Evolutionary conservation across 2,888 invertebrate genomes (phyloP).

Genomic region (Sipha maydis): DNA sequence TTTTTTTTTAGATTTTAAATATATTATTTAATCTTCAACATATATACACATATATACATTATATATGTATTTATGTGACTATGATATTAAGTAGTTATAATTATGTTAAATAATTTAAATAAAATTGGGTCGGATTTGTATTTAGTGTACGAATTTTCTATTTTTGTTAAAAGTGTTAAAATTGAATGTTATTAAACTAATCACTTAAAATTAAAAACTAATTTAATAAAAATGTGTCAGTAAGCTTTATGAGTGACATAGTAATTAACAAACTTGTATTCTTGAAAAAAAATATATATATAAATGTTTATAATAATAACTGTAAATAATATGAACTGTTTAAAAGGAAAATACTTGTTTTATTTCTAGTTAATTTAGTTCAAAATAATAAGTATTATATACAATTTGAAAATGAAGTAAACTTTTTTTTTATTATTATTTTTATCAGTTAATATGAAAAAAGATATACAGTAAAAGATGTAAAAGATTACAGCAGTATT

Average conservation of each 20-base stretch:
- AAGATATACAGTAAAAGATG: too few relatives aligned
- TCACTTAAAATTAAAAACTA: background rate
- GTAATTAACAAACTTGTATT: constrained; percentile 20
- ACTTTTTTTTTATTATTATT: background rate
- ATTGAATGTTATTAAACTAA: constrained; percentile 1
- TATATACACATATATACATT: background rate
- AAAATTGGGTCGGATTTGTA: constrained; percentile 41
- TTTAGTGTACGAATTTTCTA: constrained; percentile 34
- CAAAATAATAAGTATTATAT: background rate
- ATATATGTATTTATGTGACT: constrained; percentile 25
- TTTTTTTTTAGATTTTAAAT: constrained; percentile 22
- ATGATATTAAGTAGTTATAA: constrained; percentile 13
- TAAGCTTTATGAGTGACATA: background rate
- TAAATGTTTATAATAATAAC: background rate
- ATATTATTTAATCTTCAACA: background rate
- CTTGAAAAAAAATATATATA: background rate
- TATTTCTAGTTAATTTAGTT: background rate
- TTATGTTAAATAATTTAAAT: constrained; percentile 42
- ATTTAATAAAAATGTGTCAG: background rate
- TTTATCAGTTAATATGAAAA: too few relatives aligned
- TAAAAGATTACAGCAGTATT: too few relatives aligned
- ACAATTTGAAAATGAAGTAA: background rate
- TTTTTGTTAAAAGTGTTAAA: constrained; percentile 28
- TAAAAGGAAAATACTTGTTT: background rate
- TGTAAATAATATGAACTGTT: background rate